Evolutionary conservation across 2,113 vertebrate genomes (phyloP), one percentile per base, ranked within the genome.

Genomic region (Anolis sagrei): DNA sequence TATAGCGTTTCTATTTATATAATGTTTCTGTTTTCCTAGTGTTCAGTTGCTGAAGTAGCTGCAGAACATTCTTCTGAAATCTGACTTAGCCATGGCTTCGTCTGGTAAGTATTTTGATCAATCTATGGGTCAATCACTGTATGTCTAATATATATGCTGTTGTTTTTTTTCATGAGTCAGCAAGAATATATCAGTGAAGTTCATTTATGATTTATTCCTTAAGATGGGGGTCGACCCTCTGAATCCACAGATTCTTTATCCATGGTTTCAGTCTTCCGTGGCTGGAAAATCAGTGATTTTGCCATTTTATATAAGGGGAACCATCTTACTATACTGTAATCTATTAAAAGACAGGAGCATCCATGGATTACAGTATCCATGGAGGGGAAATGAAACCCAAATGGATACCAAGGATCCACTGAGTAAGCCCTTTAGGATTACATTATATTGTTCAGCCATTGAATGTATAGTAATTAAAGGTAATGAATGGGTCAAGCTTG

Each of bases 31-130:
- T 64, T 92, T 88, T 93, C 86, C 93, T 93, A 93, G 89, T 76
- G 54, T 82, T 32, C 82, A 6, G n/a, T 0, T 29, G 44, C 54
- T 75, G 86, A 34, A 44, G 21, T 62, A 83, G 27, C 91, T 25
- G 27, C 19, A 4, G 75, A 9, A 2, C 79, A 72, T 54, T 62
- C 83, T 93, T 88, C 81, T 88, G 85, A 81, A 89, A 0, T 76
- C 4, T 81, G 4, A 81, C 82, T 87, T 81, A 92, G 86, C 83
- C 95, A 97, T 97, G 96, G 96, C 96, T 91, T 96, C 96, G 93
- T 97, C 96, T 94, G 95, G 96, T 97, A 96, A 54, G 96, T 96
- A 78, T 70, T 85, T 9, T 68, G 2, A 34, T 58, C 25, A 8
- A 13, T 75, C 51, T 19, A 74, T n/a, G 23, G 44, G 51, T n/a